Conservation (phyloP, 2,888 invertebrate species). For the Lycaena phlaeas region DNA sequence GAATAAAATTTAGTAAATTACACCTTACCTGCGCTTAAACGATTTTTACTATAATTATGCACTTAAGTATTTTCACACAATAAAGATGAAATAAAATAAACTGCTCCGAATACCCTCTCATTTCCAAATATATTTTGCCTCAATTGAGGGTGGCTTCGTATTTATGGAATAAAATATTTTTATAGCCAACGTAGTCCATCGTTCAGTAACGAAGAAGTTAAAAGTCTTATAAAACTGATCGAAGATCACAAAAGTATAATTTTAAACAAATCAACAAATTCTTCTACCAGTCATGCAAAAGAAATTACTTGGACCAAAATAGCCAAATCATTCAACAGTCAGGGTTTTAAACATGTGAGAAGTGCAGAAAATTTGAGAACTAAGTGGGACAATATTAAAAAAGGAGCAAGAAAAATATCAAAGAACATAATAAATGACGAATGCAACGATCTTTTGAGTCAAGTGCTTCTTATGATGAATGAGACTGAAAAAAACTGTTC, state of each 20-base stretch:
- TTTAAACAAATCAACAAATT: constrained; percentile 42
- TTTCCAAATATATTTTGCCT: too few relatives aligned
- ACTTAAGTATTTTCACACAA: too few relatives aligned
- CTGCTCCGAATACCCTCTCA: too few relatives aligned
- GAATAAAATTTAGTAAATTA: too few relatives aligned
- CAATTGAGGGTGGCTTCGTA: too few relatives aligned
- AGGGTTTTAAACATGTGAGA: constrained; percentile 33
- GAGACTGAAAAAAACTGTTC: too few relatives aligned
- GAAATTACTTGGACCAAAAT: constrained; percentile 48
- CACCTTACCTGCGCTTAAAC: too few relatives aligned
- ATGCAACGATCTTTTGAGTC: constrained; percentile 27
- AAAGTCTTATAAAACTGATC: constrained; percentile 37
- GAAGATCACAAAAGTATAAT: constrained; percentile 42
- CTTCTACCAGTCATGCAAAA: constrained; percentile 38
- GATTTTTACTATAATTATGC: too few relatives aligned
- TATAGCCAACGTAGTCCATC: too few relatives aligned
- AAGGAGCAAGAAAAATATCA: constrained; percentile 32
- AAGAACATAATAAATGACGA: constrained; percentile 36
- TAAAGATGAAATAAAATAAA: too few relatives aligned
- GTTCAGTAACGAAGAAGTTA: constrained; percentile 41
- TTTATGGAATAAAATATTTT: too few relatives aligned
- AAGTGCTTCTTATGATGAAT: constrained; percentile 32
- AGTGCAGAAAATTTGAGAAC: constrained; percentile 38
- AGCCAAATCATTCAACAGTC: constrained; percentile 39
- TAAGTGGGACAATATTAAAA: constrained; percentile 58